Evolutionary conservation across 2,113 vertebrate genomes (phyloP).

Genomic region (Tetraodon nigroviridis): DNA sequence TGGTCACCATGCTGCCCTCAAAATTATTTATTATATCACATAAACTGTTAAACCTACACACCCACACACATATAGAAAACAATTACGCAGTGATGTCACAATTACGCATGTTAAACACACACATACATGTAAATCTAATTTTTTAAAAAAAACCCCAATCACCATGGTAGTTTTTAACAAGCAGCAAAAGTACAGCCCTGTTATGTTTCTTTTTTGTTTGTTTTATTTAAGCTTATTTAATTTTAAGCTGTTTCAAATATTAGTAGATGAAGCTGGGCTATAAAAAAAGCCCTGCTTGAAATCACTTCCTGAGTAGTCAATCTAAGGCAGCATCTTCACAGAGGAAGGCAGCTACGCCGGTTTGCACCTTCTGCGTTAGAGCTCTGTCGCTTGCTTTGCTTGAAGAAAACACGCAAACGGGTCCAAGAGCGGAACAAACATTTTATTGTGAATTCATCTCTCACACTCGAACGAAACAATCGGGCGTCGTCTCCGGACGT

Average conservation of each 20-base stretch:
- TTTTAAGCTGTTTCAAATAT: constrained; percentile 54
- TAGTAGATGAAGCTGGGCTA: constrained; percentile 26
- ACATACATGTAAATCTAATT: no score
- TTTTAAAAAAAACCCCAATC: background rate
- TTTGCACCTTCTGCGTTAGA: background rate
- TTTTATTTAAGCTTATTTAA: no score
- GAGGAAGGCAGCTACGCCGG: constrained; percentile 31
- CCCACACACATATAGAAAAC: background rate
- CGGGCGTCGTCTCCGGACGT: constrained; percentile 39
- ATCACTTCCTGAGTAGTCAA: constrained; percentile 88
- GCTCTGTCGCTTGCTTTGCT: background rate
- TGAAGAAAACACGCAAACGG: background rate
- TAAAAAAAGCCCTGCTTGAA: constrained; percentile 57
- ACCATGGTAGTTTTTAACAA: background rate
- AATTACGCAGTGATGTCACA: no score
- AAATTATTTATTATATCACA: no score
- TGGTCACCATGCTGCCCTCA: no score
- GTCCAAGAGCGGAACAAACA: constrained; percentile 33
- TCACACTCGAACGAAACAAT: constrained; percentile 24
- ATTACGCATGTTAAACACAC: no score
- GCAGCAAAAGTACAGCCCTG: background rate
- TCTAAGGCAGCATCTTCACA: constrained; percentile 59
- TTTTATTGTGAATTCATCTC: constrained; percentile 60
- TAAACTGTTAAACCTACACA: background rate
- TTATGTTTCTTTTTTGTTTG: no score